These are phyloP conservation scores for Turritopsis rubra DNA, from an alignment of 30 jellyfish, hydroid and myxozoan species.

Conservation along the genomic window DNA sequence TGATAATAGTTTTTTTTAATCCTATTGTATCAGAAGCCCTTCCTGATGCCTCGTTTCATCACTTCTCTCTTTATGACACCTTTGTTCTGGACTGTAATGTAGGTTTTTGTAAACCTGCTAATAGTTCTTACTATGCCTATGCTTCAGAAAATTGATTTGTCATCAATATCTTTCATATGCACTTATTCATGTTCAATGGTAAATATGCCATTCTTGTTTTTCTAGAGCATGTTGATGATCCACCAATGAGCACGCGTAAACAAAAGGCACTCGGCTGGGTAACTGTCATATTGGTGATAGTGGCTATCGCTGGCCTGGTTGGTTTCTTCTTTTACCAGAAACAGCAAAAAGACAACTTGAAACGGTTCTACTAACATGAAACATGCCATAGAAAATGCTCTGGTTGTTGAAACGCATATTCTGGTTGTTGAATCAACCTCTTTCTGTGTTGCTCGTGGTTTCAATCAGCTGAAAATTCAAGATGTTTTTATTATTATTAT, in stretches of 20 bases:
- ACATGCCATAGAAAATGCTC: no score
- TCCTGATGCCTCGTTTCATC: no score
- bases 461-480: background rate
- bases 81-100: no score
- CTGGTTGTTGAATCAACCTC: background rate
- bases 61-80: no score
- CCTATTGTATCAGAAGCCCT: no score
- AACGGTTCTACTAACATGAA: slow-evolving; percentile 54
- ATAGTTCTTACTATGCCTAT: no score
- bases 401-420: no score
- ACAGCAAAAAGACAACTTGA: slow-evolving; percentile 58
- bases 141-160: no score
- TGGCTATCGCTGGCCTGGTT: slow-evolving; percentile 41
- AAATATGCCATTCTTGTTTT: background rate
- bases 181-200: background rate
- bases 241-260: slow-evolving; percentile 46
- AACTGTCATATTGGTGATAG: slow-evolving; percentile 39
- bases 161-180: no score
- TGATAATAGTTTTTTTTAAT: no score
- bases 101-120: no score
- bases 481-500: no score
- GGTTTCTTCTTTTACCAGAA: slow-evolving; percentile 62
- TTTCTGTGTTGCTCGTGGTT: background rate
- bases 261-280: slow-evolving; percentile 72
- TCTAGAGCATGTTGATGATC: slow-evolving; percentile 70